A percentile compares a stretch with the other conserved stretches of the same genome.
Conservation (phyloP, 2,113 vertebrate genomes). For the Tetrax tetrax region DNA sequence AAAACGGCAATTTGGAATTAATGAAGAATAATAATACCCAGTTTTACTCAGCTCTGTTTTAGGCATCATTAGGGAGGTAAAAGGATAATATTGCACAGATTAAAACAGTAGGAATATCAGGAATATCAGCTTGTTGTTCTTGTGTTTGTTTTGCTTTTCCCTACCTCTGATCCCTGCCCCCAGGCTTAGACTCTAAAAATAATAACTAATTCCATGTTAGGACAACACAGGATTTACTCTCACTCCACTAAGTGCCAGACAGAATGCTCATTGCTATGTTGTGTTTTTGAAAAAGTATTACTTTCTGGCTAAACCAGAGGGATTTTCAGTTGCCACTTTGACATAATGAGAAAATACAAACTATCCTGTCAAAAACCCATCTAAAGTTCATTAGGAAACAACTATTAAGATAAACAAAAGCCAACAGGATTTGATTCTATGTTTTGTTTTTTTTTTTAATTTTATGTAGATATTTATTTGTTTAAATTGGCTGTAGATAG, state of each 20-base stretch:
- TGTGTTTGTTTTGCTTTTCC: not conserved
- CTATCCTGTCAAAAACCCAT: slow-evolving; percentile 46
- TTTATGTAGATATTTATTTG: slow-evolving; percentile 38
- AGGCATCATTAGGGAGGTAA: not conserved
- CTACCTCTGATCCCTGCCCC: no score
- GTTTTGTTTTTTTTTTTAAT: not conserved
- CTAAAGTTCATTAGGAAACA: slow-evolving; percentile 20
- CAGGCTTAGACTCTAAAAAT: slow-evolving; percentile 33
- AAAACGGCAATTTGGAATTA: slow-evolving; percentile 36
- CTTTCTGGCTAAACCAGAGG: slow-evolving; percentile 57
- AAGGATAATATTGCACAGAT: not conserved
- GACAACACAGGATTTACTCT: slow-evolving; percentile 47
- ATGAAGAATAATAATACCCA: slow-evolving; percentile 23
- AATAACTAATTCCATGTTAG: slow-evolving; percentile 41
- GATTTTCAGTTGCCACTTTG: slow-evolving; percentile 67
- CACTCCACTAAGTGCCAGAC: slow-evolving; percentile 19
- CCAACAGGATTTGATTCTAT: slow-evolving; percentile 32
- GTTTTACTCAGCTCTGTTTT: slow-evolving; percentile 1
- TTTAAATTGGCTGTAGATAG: slow-evolving; percentile 35
- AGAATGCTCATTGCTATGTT: slow-evolving; percentile 21
- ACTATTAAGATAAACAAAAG: slow-evolving; percentile 45
- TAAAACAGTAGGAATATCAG: slow-evolving; percentile 17
- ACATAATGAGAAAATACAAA: slow-evolving; percentile 55
- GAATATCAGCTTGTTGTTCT: slow-evolving; percentile 22
- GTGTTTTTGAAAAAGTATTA: slow-evolving; percentile 64